Base-by-base conservation (phyloP, 1,140 invertebrate species). In the Ips typographus region DNA sequence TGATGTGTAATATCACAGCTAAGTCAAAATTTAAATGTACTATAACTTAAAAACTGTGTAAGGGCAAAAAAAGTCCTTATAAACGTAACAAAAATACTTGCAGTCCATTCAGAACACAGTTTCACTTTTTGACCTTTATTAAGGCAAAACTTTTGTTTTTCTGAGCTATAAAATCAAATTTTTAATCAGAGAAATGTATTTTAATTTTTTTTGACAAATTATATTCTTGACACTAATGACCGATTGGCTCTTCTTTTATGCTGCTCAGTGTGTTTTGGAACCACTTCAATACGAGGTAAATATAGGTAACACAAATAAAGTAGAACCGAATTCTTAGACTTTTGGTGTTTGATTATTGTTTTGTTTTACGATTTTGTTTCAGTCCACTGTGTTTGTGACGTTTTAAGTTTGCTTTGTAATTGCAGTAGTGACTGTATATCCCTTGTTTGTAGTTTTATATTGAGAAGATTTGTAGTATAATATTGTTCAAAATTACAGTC, bases 261-360 rank as follows among this genome's bases (percentile, higher is more conserved):
- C 88, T 89, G 87, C 88, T 88, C 91, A 95, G 93, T 92, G 91
- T 94, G 85, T 94, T 95, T 91, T 95, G 94, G 94, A 95, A 94
- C 89, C 92, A 95, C 90, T 95, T 96, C 92, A 95, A 95, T 83
- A 91, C 92, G 88, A 95, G 94, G 94, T 96, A 94, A 95, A 38
- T 49, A 49, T 49, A 49, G 22, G 22, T 6, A 22, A 22, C 7
- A 49, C 6, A 49, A 49, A 22, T 22, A 49, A 6, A 22, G 44
- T 49, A 49, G 44, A 2, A 22, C 22, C 22, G 6, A 22, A 49
- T 22, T 49, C 44, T 49, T 22, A 22, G 7, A 49, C 6, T 49
- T 49, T 8, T 6, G 44, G 22, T 22, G 22, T 8, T 8, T 49
- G 6, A 8, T 6, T 8, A 38, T 58, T 66, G 22, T 57, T 38